Evolutionary conservation across 2,113 vertebrate genomes (phyloP).

Genomic region (Shinisaurus crocodilurus): DNA sequence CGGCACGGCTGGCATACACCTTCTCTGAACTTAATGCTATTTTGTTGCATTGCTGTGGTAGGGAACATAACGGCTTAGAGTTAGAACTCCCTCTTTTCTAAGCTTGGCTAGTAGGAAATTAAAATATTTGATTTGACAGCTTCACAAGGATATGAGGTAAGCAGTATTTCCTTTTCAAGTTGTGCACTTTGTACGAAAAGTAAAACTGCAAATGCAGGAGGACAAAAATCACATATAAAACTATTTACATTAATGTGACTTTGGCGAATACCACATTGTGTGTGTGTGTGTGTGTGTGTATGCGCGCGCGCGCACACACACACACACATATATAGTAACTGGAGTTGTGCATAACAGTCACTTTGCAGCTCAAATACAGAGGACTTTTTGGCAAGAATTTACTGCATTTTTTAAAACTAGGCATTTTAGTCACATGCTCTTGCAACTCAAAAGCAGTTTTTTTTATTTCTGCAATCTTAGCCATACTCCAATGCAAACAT

Average conservation of each 20-base stretch:
- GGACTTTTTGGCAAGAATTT: conserved; percentile 67
- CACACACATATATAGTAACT: no score
- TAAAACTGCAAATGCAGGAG: not conserved
- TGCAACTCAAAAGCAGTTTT: conserved; percentile 66
- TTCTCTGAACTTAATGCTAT: conserved; percentile 1
- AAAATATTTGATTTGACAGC: conserved; percentile 6
- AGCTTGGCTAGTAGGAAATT: not conserved
- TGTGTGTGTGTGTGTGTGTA: not conserved
- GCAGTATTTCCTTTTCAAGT: conserved; percentile 41
- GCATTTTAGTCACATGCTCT: conserved; percentile 48
- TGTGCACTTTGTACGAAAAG: conserved; percentile 16
- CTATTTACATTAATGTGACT: conserved; percentile 40
- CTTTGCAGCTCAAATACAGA: conserved; percentile 47
- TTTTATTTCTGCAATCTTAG: conserved; percentile 50
- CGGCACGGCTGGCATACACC: no score
- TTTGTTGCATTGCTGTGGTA: not conserved
- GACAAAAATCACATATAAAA: conserved; percentile 37
- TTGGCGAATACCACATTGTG: not conserved
- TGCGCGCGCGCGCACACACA: no score
- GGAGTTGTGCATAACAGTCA: conserved; percentile 38
- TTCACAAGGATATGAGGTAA: conserved; percentile 34
- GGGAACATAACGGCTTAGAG: conserved; percentile 16
- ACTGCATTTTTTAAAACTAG: conserved; percentile 54
- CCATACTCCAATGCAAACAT: conserved; percentile 62
- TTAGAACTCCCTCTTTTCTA: not conserved